phyloP scores from a whole-genome alignment of 2,888 invertebrate genomes.

The Sinotaia quadrata region DNA sequence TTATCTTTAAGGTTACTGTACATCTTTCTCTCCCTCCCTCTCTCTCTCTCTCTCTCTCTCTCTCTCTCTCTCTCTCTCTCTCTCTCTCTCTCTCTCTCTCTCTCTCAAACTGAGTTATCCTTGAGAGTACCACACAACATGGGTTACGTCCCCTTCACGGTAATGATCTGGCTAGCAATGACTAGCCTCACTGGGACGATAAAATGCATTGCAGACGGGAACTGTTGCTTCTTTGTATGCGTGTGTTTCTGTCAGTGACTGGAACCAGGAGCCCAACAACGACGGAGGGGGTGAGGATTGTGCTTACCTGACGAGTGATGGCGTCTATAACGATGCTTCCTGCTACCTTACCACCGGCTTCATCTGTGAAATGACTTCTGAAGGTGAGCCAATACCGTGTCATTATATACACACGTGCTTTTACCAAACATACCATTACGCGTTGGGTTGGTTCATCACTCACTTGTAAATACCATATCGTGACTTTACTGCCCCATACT shows the following conservation, averaged over 20 bases:
- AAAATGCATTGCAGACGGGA: no score
- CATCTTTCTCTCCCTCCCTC: background rate
- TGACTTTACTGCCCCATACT: no score
- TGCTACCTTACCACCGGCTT: background rate
- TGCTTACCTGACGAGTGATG: background rate
- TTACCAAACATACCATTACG: no score
- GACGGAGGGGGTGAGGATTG: background rate
- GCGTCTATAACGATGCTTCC: background rate
- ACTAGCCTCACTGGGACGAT: no score
- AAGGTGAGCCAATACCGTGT: conserved; percentile 3
- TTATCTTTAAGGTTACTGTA: no score
- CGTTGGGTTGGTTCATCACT: no score
- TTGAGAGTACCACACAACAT: background rate
- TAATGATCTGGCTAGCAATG: no score
- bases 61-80: background rate
- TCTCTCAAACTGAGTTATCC: background rate
- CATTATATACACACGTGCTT: no score
- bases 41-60: background rate
- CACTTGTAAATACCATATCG: no score
- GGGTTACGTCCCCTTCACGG: no score
- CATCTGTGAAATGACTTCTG: conserved; percentile 8
- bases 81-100: conserved; percentile 1
- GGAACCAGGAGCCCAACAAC: conserved; percentile 8
- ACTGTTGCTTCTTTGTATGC: no score
- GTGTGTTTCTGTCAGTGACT: background rate